Evolutionary conservation across 2,888 invertebrate genomes (phyloP), one percentile per base, ranked within the genome.

Genomic region (Tholera decimalis): DNA sequence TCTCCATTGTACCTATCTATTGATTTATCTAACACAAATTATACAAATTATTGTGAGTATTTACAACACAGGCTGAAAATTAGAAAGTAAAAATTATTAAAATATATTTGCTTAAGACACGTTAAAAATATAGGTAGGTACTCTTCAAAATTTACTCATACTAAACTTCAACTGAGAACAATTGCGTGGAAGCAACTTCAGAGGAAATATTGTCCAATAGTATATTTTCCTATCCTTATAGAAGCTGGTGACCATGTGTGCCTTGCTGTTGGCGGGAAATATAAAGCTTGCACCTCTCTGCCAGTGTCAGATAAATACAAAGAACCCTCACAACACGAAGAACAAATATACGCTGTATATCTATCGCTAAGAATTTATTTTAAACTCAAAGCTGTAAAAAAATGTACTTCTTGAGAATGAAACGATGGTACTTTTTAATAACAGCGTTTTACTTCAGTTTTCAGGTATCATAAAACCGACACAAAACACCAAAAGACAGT

Each of bases 141-240:
- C n/a, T n/a, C 53, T 57, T 46, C 24, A 28, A 47, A 51, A 56
- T 56, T 33, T 9, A 37, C 18, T n/a, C 3, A 9, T 20, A 61
- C 37, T 53, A 53, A 58, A 47, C 24, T 28, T 51, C 5, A 43
- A 43, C 44, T 13, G 30, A 22, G 15, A 67, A 30, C 47, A 56
- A 73, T 37, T 49, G 49, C 28, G 33, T 55, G 50, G 43, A 37
- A 59, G 47, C 60, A 46, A 69, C 51, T 59, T 57, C 56, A 65
- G 64, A 68, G 60, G 22, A 80, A 79, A 83, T 77, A 75, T 67
- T 70, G 62, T 76, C 64, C 54, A 24, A 54, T 30, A 62, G 69
- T 73, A 70, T 78, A 79, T 82, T 79, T 73, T 79, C 70, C 62
- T 73, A 79, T 76, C 72, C 72, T 59, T 76, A 77, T 65, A 77